phyloP scores from a whole-genome alignment of 2,113 vertebrate genomes.

The Serilophus lunatus region DNA sequence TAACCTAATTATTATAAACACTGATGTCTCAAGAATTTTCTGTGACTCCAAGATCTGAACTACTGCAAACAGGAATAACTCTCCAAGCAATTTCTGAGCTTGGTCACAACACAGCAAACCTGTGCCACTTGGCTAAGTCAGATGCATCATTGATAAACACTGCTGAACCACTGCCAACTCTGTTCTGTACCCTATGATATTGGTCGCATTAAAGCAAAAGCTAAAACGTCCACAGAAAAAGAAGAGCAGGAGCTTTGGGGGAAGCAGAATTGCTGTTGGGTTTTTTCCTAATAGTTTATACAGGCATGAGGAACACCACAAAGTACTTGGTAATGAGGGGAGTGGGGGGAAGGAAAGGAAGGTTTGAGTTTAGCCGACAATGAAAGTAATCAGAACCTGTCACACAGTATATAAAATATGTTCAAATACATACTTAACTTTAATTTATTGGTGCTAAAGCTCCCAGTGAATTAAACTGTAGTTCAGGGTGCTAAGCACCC shows the following conservation, averaged over 20 bases:
- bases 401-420: not conserved
- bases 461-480: constrained; percentile 4
- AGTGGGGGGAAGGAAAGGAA: not conserved
- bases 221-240: not conserved
- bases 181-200: not conserved
- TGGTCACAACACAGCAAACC: not conserved
- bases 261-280: not conserved
- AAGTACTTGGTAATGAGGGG: not conserved
- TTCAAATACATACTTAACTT: constrained; percentile 15
- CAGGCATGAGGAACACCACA: not conserved
- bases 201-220: not conserved
- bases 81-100: not conserved
- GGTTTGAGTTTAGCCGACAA: not conserved
- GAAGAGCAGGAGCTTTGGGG: not conserved
- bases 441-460: constrained; percentile 3
- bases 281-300: not conserved
- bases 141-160: not conserved
- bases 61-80: not conserved
- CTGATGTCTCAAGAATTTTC: not conserved
- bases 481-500: constrained; percentile 9
- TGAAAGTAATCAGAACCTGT: not conserved
- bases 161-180: not conserved
- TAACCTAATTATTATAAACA: constrained; percentile 49
- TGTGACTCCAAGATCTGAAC: not conserved
- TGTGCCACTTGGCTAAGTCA: not conserved